phyloP scores from a whole-genome alignment of 2,797 vertebrate species.

The Xenopus petersii region DNA sequence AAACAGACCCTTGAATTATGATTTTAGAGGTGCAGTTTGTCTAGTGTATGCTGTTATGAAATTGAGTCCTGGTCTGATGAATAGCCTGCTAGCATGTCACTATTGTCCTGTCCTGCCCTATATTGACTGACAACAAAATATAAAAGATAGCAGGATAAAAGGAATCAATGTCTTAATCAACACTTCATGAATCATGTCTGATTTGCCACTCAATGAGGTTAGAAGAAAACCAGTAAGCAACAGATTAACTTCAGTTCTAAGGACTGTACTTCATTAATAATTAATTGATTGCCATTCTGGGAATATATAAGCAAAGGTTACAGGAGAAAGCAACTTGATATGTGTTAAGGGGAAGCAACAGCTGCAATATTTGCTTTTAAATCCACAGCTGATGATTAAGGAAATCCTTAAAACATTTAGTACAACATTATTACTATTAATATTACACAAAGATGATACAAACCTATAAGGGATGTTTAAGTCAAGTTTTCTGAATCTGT shows the following conservation, averaged over 20 bases:
- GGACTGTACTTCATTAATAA: slow-evolving; percentile 47
- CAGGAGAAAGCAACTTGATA: background rate
- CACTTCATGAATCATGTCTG: slow-evolving; percentile 2
- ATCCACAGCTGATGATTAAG: too few relatives aligned
- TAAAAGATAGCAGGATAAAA: slow-evolving; percentile 10
- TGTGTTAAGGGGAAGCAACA: background rate
- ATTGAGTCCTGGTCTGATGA: background rate
- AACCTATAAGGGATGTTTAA: too few relatives aligned
- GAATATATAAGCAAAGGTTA: slow-evolving; percentile 13
- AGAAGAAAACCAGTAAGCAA: slow-evolving; percentile 25
- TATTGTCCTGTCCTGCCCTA: background rate
- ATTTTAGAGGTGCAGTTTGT: too few relatives aligned
- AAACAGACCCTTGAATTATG: too few relatives aligned
- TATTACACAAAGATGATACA: too few relatives aligned
- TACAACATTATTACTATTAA: too few relatives aligned
- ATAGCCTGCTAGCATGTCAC: slow-evolving; percentile 17
- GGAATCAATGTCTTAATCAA: slow-evolving; percentile 53
- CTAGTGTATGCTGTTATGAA: background rate
- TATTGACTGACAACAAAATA: slow-evolving; percentile 31
- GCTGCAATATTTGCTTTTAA: background rate
- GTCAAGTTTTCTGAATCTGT: too few relatives aligned
- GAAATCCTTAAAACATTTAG: too few relatives aligned
- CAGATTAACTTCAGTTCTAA: slow-evolving; percentile 47
- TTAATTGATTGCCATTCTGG: slow-evolving; percentile 37
- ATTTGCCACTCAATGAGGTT: slow-evolving; percentile 10